Percentiles rank a stretch among this genome's conserved stretches.
phyloP scores from a whole-genome alignment of 2,113 vertebrate genomes.

The Galeopterus variegatus region DNA sequence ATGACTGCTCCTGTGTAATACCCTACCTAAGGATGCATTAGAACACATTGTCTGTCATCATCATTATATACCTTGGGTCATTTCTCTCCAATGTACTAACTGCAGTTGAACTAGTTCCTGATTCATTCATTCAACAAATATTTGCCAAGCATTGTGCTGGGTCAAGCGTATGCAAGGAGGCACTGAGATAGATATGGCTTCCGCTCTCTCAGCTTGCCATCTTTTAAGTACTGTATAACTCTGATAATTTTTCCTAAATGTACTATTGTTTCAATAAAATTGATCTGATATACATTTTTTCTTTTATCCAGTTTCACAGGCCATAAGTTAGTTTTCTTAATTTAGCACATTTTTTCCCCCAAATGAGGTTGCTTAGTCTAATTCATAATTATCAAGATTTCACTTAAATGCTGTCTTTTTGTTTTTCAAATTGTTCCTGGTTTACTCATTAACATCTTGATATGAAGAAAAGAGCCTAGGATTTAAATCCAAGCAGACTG shows the following conservation, averaged over 20 bases:
- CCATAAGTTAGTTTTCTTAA: not conserved
- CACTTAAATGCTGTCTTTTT: not conserved
- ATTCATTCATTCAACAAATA: not conserved
- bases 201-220: not conserved
- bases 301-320: not conserved
- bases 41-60: not conserved
- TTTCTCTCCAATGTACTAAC: not conserved
- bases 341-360: not conserved
- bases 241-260: not conserved
- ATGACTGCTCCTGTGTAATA: not conserved
- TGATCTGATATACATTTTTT: not conserved
- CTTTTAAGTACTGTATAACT: not conserved
- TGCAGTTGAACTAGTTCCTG: not conserved
- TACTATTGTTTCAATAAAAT: not conserved
- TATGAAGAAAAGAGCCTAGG: not conserved
- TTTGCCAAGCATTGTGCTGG: not conserved
- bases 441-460: not conserved
- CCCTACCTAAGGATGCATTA: not conserved
- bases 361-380: not conserved
- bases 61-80: not conserved
- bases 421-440: not conserved
- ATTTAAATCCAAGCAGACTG: not conserved
- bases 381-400: not conserved
- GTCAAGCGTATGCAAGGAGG: not conserved
- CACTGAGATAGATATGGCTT: not conserved